Evolutionary conservation across 2,797 vertebrate genomes (phyloP).

Genomic region (Melanotaenia trifasciata): DNA sequence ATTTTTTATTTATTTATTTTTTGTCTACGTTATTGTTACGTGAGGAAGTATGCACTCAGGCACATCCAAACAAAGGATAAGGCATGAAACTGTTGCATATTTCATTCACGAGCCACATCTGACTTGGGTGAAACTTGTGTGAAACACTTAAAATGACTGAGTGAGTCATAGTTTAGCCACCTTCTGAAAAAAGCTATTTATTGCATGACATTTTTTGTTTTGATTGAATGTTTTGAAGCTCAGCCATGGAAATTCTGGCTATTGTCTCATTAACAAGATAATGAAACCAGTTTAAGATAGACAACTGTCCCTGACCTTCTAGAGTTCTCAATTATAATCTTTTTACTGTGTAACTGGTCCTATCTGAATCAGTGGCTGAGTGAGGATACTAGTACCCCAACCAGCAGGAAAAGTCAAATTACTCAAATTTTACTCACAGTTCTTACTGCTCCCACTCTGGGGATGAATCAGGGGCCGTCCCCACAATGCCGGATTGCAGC

Average conservation of each 20-base stretch:
- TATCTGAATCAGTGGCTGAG: slow-evolving; percentile 28
- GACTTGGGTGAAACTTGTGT: neutral
- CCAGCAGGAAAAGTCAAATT: slow-evolving; percentile 23
- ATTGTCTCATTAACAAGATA: slow-evolving; percentile 12
- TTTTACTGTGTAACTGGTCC: neutral
- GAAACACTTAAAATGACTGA: slow-evolving; percentile 28
- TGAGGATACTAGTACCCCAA: slow-evolving; percentile 37
- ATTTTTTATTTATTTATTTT: slow-evolving; percentile 22
- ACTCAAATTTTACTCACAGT: slow-evolving; percentile 31
- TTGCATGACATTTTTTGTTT: slow-evolving; percentile 20
- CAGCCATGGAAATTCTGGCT: neutral
- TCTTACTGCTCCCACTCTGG: slow-evolving; percentile 34
- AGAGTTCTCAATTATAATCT: neutral
- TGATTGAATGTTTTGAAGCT: neutral
- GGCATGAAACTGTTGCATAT: neutral
- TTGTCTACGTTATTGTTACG: slow-evolving; percentile 4
- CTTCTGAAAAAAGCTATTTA: slow-evolving; percentile 40
- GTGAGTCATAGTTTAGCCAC: slow-evolving; percentile 52
- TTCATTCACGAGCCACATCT: neutral
- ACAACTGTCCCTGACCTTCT: neutral
- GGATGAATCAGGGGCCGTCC: slow-evolving; percentile 7
- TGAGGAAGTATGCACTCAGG: slow-evolving; percentile 20
- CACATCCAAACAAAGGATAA: neutral
- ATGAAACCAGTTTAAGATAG: neutral
- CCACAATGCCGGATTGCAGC: too few species aligned